These are phyloP conservation scores for Cinclus cinclus DNA, from an alignment of 2,113 vertebrate genomes.

Conservation along the genomic window DNA sequence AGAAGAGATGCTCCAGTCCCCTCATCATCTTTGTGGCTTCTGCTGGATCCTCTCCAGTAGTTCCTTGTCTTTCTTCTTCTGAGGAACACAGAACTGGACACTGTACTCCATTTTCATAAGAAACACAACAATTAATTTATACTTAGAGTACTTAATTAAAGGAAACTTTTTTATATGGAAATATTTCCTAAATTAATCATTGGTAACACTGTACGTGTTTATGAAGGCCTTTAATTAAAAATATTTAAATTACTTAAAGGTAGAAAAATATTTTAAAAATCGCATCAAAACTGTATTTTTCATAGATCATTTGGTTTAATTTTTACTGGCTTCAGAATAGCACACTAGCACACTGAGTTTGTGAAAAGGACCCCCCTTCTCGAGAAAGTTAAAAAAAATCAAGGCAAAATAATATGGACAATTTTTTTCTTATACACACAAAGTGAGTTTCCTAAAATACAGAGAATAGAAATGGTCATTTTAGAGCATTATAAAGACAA, in stretches of 20 bases:
- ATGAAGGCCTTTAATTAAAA: constrained; percentile 26
- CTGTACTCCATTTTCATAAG: neutral
- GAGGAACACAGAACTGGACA: neutral
- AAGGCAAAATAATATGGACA: neutral
- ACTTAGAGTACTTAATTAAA: constrained; percentile 3
- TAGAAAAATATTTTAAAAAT: neutral
- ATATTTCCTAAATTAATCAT: constrained; percentile 18
- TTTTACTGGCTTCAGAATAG: neutral
- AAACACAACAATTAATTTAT: neutral
- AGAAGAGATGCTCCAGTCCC: neutral
- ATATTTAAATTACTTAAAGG: neutral
- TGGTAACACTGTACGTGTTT: neutral
- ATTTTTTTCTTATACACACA: neutral
- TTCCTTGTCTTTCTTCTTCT: neutral
- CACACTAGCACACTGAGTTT: neutral
- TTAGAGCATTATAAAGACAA: neutral
- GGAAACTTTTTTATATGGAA: neutral
- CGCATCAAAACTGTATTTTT: neutral
- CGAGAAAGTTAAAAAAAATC: neutral
- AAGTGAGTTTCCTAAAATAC: neutral
- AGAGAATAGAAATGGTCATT: neutral
- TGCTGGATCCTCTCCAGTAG: neutral
- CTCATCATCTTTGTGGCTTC: neutral
- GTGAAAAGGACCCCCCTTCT: neutral
- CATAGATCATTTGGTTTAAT: neutral